Evolutionary conservation across 2,113 vertebrate species (phyloP).

Genomic region (Caracal caracal): DNA sequence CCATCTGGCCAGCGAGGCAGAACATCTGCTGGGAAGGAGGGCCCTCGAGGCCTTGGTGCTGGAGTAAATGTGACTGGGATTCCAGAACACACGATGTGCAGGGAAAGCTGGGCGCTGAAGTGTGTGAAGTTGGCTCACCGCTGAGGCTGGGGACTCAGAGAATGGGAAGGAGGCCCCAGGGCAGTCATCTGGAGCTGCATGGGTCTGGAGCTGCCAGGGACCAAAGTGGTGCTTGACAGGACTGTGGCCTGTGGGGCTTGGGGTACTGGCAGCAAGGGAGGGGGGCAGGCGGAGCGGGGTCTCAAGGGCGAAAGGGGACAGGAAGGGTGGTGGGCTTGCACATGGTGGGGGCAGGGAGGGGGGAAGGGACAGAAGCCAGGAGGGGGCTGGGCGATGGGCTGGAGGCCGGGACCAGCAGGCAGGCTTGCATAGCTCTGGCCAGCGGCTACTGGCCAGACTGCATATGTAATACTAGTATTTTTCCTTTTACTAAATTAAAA

Average conservation of each 20-base stretch:
- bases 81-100: not conserved
- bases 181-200: not conserved
- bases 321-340: not conserved
- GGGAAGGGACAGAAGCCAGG: not conserved
- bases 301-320: not conserved
- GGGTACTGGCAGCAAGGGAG: not conserved
- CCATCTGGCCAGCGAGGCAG: not conserved
- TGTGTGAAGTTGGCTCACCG: not conserved
- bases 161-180: not conserved
- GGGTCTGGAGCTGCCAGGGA: not conserved
- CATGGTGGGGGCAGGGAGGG: not conserved
- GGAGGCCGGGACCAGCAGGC: not conserved
- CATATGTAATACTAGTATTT: not conserved
- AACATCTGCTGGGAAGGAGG: not conserved
- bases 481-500: not conserved
- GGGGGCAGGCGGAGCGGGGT: not conserved
- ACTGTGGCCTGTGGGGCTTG: not conserved
- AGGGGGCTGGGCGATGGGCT: not conserved
- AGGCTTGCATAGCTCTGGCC: not conserved
- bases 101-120: not conserved
- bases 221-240: not conserved
- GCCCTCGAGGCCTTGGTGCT: not conserved
- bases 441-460: not conserved
- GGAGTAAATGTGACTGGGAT: fast-evolving
- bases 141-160: not conserved